phyloP scores from a whole-genome alignment of 2,797 vertebrate genomes.

The Poeciliopsis presidionis region DNA sequence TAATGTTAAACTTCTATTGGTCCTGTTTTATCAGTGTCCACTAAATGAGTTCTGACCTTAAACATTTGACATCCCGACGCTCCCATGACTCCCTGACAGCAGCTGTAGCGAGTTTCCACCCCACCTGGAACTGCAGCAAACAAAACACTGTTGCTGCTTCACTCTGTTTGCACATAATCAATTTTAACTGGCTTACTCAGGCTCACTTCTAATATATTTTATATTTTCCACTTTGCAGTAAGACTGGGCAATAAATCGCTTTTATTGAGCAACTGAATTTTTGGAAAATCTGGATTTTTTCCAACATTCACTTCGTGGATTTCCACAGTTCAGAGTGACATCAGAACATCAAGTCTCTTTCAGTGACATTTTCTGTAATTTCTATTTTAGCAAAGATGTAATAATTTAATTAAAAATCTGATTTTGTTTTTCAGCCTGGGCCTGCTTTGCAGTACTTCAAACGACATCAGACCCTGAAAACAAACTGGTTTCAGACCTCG shows the following conservation, averaged over 20 bases:
- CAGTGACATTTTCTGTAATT: too few relatives aligned
- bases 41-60: constrained; percentile 66
- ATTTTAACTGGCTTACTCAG: neutral
- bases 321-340: too few relatives aligned
- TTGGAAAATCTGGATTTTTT: too few relatives aligned
- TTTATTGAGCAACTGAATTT: too few relatives aligned
- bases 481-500: constrained; percentile 66
- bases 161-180: neutral
- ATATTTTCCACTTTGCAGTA: neutral
- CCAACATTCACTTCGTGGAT: too few relatives aligned
- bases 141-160: neutral
- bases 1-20: neutral
- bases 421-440: neutral
- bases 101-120: constrained; percentile 83
- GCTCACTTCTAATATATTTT: neutral
- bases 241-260: too few relatives aligned
- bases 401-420: too few relatives aligned
- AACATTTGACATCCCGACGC: constrained; percentile 83
- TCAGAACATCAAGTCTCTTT: too few relatives aligned
- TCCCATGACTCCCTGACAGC: constrained; percentile 84
- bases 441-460: neutral
- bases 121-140: constrained; percentile 79
- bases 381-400: too few relatives aligned
- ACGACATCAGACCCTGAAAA: neutral
- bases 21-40: fast-evolving